phyloP scores from a whole-genome alignment of 2,797 vertebrate genomes.

The Menidia menidia region DNA sequence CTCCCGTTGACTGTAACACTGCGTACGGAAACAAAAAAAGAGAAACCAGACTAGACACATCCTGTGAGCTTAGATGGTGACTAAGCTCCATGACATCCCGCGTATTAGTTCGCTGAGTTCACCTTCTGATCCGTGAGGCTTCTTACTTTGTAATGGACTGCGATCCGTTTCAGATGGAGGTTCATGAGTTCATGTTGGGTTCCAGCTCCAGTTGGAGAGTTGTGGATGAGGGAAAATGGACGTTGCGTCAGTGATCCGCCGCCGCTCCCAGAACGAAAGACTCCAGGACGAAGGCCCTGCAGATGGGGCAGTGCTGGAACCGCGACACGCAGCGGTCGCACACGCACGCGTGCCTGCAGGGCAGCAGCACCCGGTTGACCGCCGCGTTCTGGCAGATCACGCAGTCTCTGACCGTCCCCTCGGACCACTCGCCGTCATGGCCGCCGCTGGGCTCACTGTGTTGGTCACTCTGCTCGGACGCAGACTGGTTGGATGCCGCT shows the following conservation, averaged over 20 bases:
- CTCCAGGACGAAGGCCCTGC: conserved; percentile 91
- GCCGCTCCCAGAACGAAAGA: conserved; percentile 84
- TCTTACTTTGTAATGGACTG: too few relatives aligned
- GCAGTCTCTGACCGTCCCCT: conserved; percentile 86
- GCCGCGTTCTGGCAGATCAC: conserved; percentile 93
- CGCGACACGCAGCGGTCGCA: conserved; percentile 88
- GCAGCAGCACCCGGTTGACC: conserved; percentile 92
- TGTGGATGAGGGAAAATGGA: too few relatives aligned
- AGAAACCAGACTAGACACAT: too few relatives aligned
- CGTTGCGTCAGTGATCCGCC: neutral
- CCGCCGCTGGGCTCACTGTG: neutral
- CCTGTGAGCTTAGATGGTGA: too few relatives aligned
- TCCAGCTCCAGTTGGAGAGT: too few relatives aligned
- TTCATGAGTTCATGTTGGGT: too few relatives aligned
- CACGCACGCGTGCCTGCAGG: conserved; percentile 92
- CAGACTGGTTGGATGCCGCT: conserved; percentile 2
- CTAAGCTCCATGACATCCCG: too few relatives aligned
- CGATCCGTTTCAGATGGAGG: too few relatives aligned
- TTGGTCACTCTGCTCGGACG: conserved; percentile 16
- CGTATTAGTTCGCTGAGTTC: too few relatives aligned
- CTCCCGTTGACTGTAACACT: too few relatives aligned
- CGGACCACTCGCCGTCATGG: conserved; percentile 57
- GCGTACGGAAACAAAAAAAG: too few relatives aligned
- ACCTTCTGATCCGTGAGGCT: too few relatives aligned
- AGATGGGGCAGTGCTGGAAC: conserved; percentile 96